phyloP scores from a whole-genome alignment of 2,888 invertebrate species.

The Melanargia galathea region DNA sequence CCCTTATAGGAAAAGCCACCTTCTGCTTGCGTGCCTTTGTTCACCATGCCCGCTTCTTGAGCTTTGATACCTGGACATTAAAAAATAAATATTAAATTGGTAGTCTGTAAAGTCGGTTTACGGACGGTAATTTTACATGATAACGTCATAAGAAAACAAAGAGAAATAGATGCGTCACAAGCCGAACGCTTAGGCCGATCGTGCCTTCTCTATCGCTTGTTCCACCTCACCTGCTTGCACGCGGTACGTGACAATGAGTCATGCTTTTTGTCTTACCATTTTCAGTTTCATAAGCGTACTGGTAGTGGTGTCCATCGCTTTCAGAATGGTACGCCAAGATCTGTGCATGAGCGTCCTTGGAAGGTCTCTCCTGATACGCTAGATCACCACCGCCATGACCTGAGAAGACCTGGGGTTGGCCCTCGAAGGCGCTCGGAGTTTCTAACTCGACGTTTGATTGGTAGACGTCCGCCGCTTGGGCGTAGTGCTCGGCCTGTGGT shows the following conservation, averaged over 20 bases:
- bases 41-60: conserved; percentile 70
- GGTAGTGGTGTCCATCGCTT: conserved; percentile 62
- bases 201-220: no score
- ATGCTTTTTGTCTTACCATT: conserved; percentile 83
- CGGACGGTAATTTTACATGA: no score
- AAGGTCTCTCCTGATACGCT: conserved; percentile 37
- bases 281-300: conserved; percentile 83
- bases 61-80: conserved; percentile 73
- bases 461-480: conserved; percentile 56
- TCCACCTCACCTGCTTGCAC: no score
- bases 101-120: no score
- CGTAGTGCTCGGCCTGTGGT: conserved; percentile 46
- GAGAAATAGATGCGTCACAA: no score
- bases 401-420: conserved; percentile 51
- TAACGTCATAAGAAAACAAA: no score
- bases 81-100: neutral
- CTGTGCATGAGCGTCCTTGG: conserved; percentile 56
- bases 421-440: conserved; percentile 52
- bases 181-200: no score
- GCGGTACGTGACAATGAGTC: no score
- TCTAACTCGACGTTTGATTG: conserved; percentile 59
- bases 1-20: conserved; percentile 82
- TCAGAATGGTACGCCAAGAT: conserved; percentile 59
- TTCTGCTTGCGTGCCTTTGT: conserved; percentile 63
- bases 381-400: conserved; percentile 27